Evolutionary conservation across 1,140 invertebrate species (phyloP).

Genomic region (Mamestra configurata): DNA sequence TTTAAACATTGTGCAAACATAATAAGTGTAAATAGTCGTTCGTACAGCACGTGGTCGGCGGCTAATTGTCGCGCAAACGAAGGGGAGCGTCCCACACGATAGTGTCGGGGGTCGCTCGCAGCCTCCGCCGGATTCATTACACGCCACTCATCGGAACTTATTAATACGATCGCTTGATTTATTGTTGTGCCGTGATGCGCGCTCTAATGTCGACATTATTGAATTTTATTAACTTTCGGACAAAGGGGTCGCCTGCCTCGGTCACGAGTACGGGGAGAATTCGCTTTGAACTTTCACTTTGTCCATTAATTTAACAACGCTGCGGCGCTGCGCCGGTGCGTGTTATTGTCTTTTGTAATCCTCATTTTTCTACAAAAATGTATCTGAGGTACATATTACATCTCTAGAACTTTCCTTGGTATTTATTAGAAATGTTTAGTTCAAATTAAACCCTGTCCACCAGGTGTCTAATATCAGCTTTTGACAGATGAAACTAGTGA

Average conservation of each 20-base stretch:
- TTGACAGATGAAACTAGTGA: too few species aligned
- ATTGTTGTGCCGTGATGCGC: constrained; percentile 28
- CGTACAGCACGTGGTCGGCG: background rate
- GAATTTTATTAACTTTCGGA: constrained; percentile 30
- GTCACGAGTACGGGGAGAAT: background rate
- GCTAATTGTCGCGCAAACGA: constrained; percentile 36
- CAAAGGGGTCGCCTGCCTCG: background rate
- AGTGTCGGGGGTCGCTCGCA: too few species aligned
- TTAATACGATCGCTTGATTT: constrained; percentile 37
- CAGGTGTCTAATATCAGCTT: too few species aligned
- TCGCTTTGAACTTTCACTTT: constrained; percentile 10
- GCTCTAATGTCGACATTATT: constrained; percentile 24
- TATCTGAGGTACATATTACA: too few species aligned
- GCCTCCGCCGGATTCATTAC: background rate
- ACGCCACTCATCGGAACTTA: constrained; percentile 41
- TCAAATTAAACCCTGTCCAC: too few species aligned
- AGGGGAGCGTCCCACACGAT: background rate
- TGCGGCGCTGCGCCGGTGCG: background rate
- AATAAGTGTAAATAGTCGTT: constrained; percentile 10
- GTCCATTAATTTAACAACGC: background rate
- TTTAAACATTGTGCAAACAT: background rate
- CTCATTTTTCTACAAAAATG: background rate
- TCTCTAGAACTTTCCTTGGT: too few species aligned
- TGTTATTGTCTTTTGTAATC: background rate
- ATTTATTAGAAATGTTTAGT: too few species aligned